Evolutionary conservation across 2,113 vertebrate genomes (phyloP).

Genomic region (Haemorhous mexicanus): DNA sequence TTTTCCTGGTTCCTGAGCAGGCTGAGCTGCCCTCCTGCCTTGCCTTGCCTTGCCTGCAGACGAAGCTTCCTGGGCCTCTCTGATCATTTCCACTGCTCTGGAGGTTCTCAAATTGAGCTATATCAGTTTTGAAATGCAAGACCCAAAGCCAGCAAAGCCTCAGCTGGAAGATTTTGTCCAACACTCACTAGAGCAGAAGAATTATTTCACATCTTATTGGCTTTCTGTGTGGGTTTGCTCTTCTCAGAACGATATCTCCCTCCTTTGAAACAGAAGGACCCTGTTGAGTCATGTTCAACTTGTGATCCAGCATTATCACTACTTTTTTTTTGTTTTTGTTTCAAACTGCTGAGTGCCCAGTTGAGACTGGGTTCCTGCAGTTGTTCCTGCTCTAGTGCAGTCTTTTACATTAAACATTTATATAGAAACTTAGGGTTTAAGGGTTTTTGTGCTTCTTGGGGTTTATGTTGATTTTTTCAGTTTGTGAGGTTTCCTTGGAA

Average conservation of each 20-base stretch:
- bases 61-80: neutral
- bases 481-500: neutral
- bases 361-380: no score
- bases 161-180: constrained; percentile 9
- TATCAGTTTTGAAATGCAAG: neutral
- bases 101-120: neutral
- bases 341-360: neutral
- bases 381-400: neutral
- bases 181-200: constrained; percentile 10
- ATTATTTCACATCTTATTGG: constrained; percentile 15
- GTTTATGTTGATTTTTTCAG: neutral
- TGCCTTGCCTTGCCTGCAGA: neutral
- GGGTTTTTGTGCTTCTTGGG: neutral
- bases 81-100: neutral
- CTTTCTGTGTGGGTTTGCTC: neutral
- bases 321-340: neutral
- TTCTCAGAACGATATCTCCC: neutral
- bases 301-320: neutral
- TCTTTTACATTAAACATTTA: neutral
- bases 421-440: neutral
- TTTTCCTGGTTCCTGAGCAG: neutral
- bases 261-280: neutral
- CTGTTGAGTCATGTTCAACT: neutral
- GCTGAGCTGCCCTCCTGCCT: neutral
- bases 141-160: neutral